A percentile compares a stretch with the other conserved stretches of the same genome.
Evolutionary conservation across 2,797 vertebrate genomes (phyloP).

Genomic region (Myripristis murdjan): DNA sequence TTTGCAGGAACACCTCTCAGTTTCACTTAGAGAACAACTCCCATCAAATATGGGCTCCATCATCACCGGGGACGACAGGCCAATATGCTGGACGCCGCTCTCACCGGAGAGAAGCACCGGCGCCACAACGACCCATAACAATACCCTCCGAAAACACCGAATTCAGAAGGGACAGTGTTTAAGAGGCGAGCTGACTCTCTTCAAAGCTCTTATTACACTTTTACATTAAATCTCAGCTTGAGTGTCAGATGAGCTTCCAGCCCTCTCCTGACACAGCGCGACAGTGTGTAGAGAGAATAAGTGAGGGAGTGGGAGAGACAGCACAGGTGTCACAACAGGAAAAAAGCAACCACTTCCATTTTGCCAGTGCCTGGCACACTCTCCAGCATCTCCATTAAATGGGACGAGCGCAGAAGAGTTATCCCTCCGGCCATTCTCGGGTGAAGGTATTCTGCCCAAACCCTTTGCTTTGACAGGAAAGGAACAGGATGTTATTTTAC

Average conservation of each 20-base stretch:
- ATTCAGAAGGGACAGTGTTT: conserved; percentile 75
- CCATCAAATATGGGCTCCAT: conserved; percentile 76
- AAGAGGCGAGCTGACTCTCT: conserved; percentile 68
- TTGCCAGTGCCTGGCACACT: conserved; percentile 48
- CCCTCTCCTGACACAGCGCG: conserved; percentile 73
- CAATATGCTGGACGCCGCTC: conserved; percentile 75
- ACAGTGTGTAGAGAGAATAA: conserved; percentile 37
- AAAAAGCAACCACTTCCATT: conserved; percentile 32
- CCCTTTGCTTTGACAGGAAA: conserved; percentile 85
- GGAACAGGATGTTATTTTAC: conserved; percentile 93
- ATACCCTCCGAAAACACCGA: conserved; percentile 77
- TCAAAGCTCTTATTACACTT: conserved; percentile 80
- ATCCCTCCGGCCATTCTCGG: conserved; percentile 90
- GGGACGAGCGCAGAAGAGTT: conserved; percentile 83
- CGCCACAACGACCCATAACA: conserved; percentile 78
- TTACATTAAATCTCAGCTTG: conserved; percentile 80
- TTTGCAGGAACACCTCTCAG: conserved; percentile 72
- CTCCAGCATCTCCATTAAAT: conserved; percentile 65
- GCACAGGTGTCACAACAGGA: conserved; percentile 49
- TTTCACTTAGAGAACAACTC: conserved; percentile 74
- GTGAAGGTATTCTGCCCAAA: conserved; percentile 86
- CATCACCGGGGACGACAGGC: conserved; percentile 77
- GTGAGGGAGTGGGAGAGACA: conserved; percentile 30
- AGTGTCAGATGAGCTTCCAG: conserved; percentile 80
- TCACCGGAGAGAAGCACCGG: conserved; percentile 66